Evolutionary conservation across 2,888 invertebrate species (phyloP), one percentile per base, ranked within the genome.

Genomic region (Notodonta ziczac): DNA sequence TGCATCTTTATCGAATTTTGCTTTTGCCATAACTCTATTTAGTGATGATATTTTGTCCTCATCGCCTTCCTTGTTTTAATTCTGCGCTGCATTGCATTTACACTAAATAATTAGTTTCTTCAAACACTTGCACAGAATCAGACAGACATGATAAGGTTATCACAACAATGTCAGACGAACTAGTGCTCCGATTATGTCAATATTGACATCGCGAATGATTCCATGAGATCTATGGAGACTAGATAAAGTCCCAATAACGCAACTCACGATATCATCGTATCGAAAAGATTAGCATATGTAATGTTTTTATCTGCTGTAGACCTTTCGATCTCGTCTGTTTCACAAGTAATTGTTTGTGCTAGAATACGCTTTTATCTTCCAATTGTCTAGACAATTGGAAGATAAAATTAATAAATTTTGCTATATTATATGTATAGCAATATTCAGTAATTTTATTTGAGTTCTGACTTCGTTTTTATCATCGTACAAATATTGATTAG

Each of bases 301-400:
- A 51, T 51, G 51, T 5, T 51, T 14, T 51, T 51, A 51, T 51
- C 51, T 8, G 51, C 14, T 16, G 16, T 16, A 10, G 14, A 10
- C 24, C 16, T 51, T 51, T 16, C 51, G 51, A 51, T 51, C 14
- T 51, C 2, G 9, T 14, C 6, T 10, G 9, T 16, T 5, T 51
- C 51, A 51, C 46, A n/a, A n/a, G 46, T 50, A 8, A 3, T n/a
- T 8, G 16, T 9, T 50, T 16, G n/a, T 50, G 10, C 24, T 24
- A 24, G 24, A 24, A 50, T 50, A 50, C 10, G 8, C 8, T 16
- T 50, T 50, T 50, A 50, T 50, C 16, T 50, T 2, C 2, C 16
- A 50, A 50, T 50, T 50, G 50, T 50, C 50, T 50, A 50, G 50
- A 50, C 50, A 50, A n/a, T 46, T n/a, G n/a, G n/a, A n/a, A n/a